These are phyloP conservation scores for Heliconius charithonia DNA, from an alignment of 2,888 invertebrate species.

Conservation along the genomic window DNA sequence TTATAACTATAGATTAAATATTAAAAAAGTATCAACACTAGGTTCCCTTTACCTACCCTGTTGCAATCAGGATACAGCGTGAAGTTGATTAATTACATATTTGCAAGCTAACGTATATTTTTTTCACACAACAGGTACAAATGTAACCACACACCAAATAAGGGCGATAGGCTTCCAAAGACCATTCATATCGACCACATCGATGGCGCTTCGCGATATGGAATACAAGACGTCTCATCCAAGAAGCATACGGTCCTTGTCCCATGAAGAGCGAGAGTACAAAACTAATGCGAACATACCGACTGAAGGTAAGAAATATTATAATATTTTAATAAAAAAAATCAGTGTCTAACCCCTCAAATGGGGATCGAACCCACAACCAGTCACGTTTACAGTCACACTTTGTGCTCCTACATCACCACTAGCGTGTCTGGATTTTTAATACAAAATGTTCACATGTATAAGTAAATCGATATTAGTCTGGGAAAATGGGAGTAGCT, in stretches of 20 bases:
- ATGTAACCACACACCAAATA: slow-evolving; percentile 86
- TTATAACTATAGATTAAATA: no score
- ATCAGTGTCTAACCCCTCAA: no score
- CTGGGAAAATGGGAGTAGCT: no score
- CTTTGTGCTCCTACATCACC: no score
- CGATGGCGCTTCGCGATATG: slow-evolving; percentile 70
- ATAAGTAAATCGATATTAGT: no score
- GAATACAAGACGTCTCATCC: slow-evolving; percentile 84
- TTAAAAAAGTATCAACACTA: no score
- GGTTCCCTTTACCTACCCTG: no score
- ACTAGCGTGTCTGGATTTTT: no score
- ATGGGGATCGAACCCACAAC: no score
- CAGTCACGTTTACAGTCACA: no score
- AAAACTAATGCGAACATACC: slow-evolving; percentile 84
- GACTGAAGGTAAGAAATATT: slow-evolving; percentile 67
- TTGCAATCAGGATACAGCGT: no score
- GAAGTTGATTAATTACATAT: background rate
- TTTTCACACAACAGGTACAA: slow-evolving; percentile 72
- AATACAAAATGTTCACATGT: no score
- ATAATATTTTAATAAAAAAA: background rate
- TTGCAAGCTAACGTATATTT: background rate
- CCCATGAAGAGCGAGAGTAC: slow-evolving; percentile 85
- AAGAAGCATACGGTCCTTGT: slow-evolving; percentile 84
- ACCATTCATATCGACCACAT: slow-evolving; percentile 84
- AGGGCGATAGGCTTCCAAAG: slow-evolving; percentile 90